A percentile compares a stretch with the other conserved stretches of the same genome.
These are phyloP conservation scores for Calonectris borealis DNA, from an alignment of 2,113 vertebrate species.

Conservation along the genomic window DNA sequence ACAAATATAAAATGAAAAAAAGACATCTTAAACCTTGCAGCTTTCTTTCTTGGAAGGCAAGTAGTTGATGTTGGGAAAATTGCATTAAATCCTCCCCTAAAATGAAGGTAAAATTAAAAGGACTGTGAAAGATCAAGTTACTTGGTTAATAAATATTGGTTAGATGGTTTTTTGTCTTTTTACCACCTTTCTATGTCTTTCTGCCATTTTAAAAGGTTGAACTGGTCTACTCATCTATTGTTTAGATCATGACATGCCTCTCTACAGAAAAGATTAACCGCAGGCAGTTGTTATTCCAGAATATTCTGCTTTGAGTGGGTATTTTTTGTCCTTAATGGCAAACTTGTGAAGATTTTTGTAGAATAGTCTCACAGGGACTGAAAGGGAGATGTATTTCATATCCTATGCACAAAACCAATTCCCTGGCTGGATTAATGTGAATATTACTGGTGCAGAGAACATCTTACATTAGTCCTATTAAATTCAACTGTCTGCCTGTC, in stretches of 20 bases:
- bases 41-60: not conserved
- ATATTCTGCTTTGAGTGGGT: conserved; percentile 51
- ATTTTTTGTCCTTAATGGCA: conserved; percentile 61
- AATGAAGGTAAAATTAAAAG: not conserved
- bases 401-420: conserved; percentile 73
- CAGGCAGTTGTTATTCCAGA: conserved; percentile 54
- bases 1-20: not conserved
- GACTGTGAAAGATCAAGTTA: not conserved
- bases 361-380: conserved; percentile 65
- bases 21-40: not conserved
- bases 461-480: conserved; percentile 66
- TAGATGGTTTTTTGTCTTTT: not conserved
- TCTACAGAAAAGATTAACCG: conserved; percentile 41
- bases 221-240: not conserved
- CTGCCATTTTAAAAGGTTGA: conserved; percentile 18
- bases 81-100: not conserved
- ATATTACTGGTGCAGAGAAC: conserved; percentile 61
- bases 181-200: not conserved
- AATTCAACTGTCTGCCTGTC: conserved; percentile 58
- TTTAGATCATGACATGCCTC: conserved; percentile 30
- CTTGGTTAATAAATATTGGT: not conserved
- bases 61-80: not conserved
- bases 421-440: conserved; percentile 72
- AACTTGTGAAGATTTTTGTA: conserved; percentile 67
- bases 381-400: conserved; percentile 67